Percentiles rank a stretch among this genome's conserved stretches.
Conservation (phyloP, 2,888 invertebrate genomes). For the Crematogaster levior region DNA sequence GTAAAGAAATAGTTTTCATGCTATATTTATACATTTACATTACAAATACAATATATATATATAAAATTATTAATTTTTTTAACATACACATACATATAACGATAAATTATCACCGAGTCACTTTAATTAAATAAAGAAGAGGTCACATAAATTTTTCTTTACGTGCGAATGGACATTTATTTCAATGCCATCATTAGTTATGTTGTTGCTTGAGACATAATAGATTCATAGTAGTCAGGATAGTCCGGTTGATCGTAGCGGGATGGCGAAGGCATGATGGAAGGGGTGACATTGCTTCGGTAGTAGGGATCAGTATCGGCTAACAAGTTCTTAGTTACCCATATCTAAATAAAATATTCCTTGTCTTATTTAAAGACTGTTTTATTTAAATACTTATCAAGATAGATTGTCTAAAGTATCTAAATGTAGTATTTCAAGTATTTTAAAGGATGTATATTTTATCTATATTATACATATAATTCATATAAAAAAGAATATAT, state of each 20-base stretch:
- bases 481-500: background rate
- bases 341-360: background rate
- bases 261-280: constrained; percentile 59
- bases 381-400: too few relatives aligned
- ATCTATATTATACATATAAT: background rate
- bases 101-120: background rate
- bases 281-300: constrained; percentile 68
- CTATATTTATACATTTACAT: too few relatives aligned
- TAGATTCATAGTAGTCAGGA: constrained; percentile 29
- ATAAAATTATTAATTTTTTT: too few relatives aligned
- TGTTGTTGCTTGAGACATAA: constrained; percentile 15
- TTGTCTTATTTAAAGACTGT: too few relatives aligned
- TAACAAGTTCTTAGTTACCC: constrained; percentile 5
- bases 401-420: background rate
- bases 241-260: constrained; percentile 31
- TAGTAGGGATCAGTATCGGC: constrained; percentile 69
- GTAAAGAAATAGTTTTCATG: too few relatives aligned
- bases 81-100: too few relatives aligned
- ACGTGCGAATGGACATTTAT: background rate
- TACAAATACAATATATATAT: too few relatives aligned
- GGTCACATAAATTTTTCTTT: background rate
- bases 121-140: background rate
- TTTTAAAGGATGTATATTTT: background rate
- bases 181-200: constrained; percentile 14
- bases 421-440: background rate